Conservation (phyloP, 2,113 vertebrate species). For the Clarias batrachus region DNA sequence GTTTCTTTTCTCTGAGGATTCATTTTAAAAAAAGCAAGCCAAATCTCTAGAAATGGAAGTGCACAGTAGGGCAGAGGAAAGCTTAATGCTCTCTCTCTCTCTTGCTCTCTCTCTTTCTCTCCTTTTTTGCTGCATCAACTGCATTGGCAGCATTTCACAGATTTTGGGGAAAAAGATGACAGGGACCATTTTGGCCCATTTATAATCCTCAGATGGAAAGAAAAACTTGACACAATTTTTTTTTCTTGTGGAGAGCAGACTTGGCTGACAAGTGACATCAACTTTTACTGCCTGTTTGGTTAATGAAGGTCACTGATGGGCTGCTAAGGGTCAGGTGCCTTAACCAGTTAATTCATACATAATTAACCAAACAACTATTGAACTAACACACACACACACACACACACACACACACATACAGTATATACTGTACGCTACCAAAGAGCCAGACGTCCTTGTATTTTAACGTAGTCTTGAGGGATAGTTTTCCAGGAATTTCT, state of each 20-base stretch:
- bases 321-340: slow-evolving; percentile 53
- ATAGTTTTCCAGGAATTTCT: too few relatives aligned
- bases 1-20: slow-evolving; percentile 12
- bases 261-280: slow-evolving; percentile 57
- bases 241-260: slow-evolving; percentile 48
- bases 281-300: slow-evolving; percentile 54
- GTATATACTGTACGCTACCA: too few relatives aligned
- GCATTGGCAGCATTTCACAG: slow-evolving; percentile 50
- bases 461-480: too few relatives aligned
- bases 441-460: too few relatives aligned
- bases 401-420: too few relatives aligned
- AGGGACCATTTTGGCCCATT: slow-evolving; percentile 55
- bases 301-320: slow-evolving; percentile 57
- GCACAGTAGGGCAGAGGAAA: slow-evolving; percentile 31
- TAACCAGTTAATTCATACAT: background rate
- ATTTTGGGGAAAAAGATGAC: slow-evolving; percentile 62
- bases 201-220: slow-evolving; percentile 69
- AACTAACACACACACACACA: background rate
- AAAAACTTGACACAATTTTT: slow-evolving; percentile 65
- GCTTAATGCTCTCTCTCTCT: slow-evolving; percentile 13
- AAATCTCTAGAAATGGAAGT: slow-evolving; percentile 13
- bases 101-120: slow-evolving; percentile 1
- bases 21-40: slow-evolving; percentile 10
- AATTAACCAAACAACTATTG: background rate
- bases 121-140: slow-evolving; percentile 38